Base-by-base conservation (phyloP, 1,140 invertebrate species). In the Metopolophium dirhodum region DNA sequence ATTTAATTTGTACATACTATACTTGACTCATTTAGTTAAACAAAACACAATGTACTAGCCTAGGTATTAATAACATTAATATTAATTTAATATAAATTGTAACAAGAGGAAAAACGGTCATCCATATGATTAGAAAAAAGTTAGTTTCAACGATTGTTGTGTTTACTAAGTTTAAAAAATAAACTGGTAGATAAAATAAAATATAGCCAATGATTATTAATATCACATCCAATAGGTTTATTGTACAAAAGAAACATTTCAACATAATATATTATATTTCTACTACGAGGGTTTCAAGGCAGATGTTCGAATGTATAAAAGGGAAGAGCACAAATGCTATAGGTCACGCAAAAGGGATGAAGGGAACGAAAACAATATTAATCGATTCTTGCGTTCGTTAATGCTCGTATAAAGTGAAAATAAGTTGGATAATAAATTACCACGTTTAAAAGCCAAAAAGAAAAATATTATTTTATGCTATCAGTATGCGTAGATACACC, bases 301-400 rank as follows among this genome's bases (percentile, higher is more conserved):
- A 90, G 89, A 90, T 90, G 89, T 90, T 68, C 20, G 18, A 26
- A 90, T 41, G 41, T 22, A 90, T 90, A 90, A 45, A 90, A 90
- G 89, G 89, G 37, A 90, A 68, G 37, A 90, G 35, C 89, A 90
- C 89, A 68, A 90, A 90, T 41, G 37, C 54, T 90, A 41, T 68
- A 30, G n/a, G 57, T 68, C 54, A 90, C 57, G 89, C 37, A 18
- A 90, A 41, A 26, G 37, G 89, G 89, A 61, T 68, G 54, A 45
- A 30, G 37, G 87, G 88, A 61, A 90, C 88, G 45, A 61, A 89
- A 89, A 89, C 37, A 89, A 41, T 57, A 90, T 61, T 61, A 90
- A 90, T 90, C 88, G 54, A 90, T 61, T 90, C 23, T 90, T 23
- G 22, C 4, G 11, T 90, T 45, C 23, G 35, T 82, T 83, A 37